Conservation (phyloP, 2,113 vertebrate species). For the Morone saxatilis region DNA sequence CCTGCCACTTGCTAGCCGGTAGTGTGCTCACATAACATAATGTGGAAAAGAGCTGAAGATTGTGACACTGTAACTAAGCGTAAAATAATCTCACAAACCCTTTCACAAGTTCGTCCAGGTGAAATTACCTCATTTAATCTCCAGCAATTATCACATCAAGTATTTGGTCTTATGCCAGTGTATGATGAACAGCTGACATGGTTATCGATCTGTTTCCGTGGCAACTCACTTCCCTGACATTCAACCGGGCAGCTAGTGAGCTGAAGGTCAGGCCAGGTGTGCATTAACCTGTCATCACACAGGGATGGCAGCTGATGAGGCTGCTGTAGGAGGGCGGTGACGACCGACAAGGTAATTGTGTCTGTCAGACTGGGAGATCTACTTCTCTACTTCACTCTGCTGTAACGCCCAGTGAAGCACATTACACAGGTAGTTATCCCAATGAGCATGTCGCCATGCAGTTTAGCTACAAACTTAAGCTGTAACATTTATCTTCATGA, state of each 20-base stretch:
- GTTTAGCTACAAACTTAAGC: background rate
- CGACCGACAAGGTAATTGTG: constrained; percentile 48
- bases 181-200: constrained; percentile 12
- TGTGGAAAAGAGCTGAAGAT: background rate
- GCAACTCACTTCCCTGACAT: background rate
- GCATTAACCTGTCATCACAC: constrained; percentile 49
- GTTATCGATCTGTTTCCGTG: constrained; percentile 40
- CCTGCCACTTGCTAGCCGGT: background rate
- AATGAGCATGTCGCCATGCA: background rate
- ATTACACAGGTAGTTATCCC: background rate
- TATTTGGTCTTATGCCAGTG: constrained; percentile 5
- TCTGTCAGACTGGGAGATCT: constrained; percentile 44
- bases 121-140: background rate
- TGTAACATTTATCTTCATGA: background rate
- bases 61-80: background rate
- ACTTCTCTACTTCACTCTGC: background rate
- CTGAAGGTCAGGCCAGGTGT: constrained; percentile 45
- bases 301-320: constrained; percentile 34
- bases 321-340: constrained; percentile 42
- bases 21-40: background rate
- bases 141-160: background rate
- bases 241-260: background rate
- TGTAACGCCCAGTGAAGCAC: background rate
- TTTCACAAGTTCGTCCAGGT: background rate
- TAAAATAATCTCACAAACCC: background rate